Base-by-base conservation (phyloP, 2,888 invertebrate genomes). In the Anagyrus pseudococci region DNA sequence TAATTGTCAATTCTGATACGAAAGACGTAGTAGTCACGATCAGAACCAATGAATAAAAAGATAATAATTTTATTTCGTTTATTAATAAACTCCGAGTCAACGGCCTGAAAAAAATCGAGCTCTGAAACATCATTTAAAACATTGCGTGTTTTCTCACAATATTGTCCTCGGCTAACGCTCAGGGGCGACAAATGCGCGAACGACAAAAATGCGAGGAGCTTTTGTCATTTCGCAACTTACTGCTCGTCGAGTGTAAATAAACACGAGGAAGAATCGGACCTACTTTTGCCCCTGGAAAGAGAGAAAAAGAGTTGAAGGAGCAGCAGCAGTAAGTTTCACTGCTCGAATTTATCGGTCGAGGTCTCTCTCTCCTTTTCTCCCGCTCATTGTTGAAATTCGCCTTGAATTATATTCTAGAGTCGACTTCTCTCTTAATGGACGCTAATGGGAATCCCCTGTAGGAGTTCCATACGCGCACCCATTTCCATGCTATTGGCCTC, bases 311-410 rank as follows among this genome's bases (percentile, higher is more conserved):
- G 29, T 10, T 10, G 29, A 29, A 10, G 6, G 50, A 41, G 57
- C 48, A 57, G 49, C 41, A 48, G n/a, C 17, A n/a, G 37, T 23
- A 58, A 50, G 59, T 53, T 59, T 59, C 54, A 49, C 54, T 55
- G 60, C 55, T 60, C 60, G 60, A 55, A 60, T 60, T 60, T 54
- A 60, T 54, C 54, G 60, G 60, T 54, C 60, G 48, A 49, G 48
- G 60, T 19, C 40, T 47, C n/a, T 26, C 17, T 49, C 26, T 57
- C 37, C 26, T 26, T 8, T 20, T 2, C 26, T 57, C 10, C 23
- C n/a, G 10, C 13, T 25, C 23, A 37, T 23, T 41, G 22, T 41
- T 19, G 8, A 53, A 41, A 50, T 61, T 55, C 37, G 26, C 37
- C 55, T 44, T 49, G 61, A 50, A 50, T 17, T 29, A n/a, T 56